Conservation (phyloP, 2,888 invertebrate species). For the Xanthorhoe spadicearia region DNA sequence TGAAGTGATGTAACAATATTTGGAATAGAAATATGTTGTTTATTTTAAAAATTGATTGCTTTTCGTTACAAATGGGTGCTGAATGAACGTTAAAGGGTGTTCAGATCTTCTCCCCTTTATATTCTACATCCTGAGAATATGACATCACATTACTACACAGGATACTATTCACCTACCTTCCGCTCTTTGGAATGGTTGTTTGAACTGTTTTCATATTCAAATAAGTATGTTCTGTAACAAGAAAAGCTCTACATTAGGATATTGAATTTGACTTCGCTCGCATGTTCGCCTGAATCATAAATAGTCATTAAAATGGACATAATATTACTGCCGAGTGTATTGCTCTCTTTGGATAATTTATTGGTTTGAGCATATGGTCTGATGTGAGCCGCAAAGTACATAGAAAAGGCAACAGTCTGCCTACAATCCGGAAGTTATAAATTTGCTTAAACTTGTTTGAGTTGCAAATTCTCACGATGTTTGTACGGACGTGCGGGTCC, state of each 20-base stretch:
- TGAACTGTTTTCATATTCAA: conserved; percentile 57
- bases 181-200: conserved; percentile 50
- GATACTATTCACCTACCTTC: conserved; percentile 63
- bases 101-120: conserved; percentile 46
- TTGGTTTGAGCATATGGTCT: conserved; percentile 36
- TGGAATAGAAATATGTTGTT: background rate
- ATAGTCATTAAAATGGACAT: conserved; percentile 38
- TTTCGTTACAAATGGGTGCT: background rate
- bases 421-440: conserved; percentile 78
- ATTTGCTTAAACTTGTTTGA: conserved; percentile 82
- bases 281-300: conserved; percentile 43
- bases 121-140: conserved; percentile 40
- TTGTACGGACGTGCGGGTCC: conserved; percentile 81
- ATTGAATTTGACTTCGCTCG: conserved; percentile 48
- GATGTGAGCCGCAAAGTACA: conserved; percentile 40
- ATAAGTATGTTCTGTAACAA: conserved; percentile 27
- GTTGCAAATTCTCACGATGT: conserved; percentile 78
- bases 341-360: conserved; percentile 37
- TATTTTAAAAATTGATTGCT: conserved; percentile 7
- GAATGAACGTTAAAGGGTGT: conserved; percentile 4
- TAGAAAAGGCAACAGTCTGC: conserved; percentile 62
- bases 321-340: conserved; percentile 35
- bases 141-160: conserved; percentile 47
- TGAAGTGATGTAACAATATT: background rate
- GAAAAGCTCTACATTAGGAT: conserved; percentile 39